Base-by-base conservation (phyloP, 1,140 invertebrate genomes). In the Pseudomyrmex dendroicus region DNA sequence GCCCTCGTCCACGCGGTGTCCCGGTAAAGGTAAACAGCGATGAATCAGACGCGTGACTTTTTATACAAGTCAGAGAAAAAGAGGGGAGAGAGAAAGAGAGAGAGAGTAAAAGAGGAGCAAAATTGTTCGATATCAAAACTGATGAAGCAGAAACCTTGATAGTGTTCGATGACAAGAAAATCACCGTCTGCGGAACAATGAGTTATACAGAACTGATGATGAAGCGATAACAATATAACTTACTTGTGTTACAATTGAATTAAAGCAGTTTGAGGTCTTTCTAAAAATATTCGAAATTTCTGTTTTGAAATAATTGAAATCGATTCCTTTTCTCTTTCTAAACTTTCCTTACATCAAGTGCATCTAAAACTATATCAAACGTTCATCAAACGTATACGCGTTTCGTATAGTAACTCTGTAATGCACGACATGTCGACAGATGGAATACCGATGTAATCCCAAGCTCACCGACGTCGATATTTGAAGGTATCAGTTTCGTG, bases 21-120 rank as follows among this genome's bases (percentile, higher is more conserved):
- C 61, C 10, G 10, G 15, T 54, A 76, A 54, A 20, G 25, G 48
- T 54, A 54, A 12, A 54, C 48, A 64, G 1, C 46, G 22, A 73
- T 73, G 73, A 74, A 35, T 61, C 35, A 62, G 44, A 61, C 15
- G 13, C 56, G 54, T 17, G 15, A 9, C 9, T 73, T 61, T 48
- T 48, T 35, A 35, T 35, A 35, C 35, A 35, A 35, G 35, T 35
- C 5, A 35, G 35, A 35, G 35, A 35, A 35, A 35, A 35, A 35
- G 35, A 35, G 0, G 0, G 5, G 35, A 35, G 35, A 35, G 35
- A 35, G 35, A 35, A 5, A 35, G 35, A 25, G 25, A 35, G 5
- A 35, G 35, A 35, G 35, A 35, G 35, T 7, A 1, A 7, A 35
- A 35, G 35, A 35, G 35, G 5, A 35, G 35, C 35, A 35, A 35